Evolutionary conservation across 2,888 invertebrate genomes (phyloP), one percentile per base, ranked within the genome.

Genomic region (Chrysolina americana): DNA sequence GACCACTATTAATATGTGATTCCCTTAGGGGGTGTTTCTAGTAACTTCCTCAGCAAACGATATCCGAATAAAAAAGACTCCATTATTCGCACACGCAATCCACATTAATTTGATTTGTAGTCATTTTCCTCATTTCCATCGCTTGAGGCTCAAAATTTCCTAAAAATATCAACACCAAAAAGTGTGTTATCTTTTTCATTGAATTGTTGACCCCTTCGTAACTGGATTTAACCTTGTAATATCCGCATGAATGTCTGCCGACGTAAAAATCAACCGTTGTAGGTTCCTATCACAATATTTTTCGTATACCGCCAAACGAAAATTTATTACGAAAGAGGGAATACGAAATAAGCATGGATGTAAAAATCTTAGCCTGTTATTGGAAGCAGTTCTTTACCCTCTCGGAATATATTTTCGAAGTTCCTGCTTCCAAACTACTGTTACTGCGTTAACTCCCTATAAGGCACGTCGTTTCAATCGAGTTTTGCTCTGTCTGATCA

Each of bases 301-400:
- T 15, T 15, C 23, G 59, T 59, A 59, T n/a, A 50, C 36, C 59
- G n/a, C 9, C 59, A 59, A 66, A 50, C 28, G 50, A 17, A 66
- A 50, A 66, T 66, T 66, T 66, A 66, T 66, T 41, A 66, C 23
- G 50, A 47, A 23, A 23, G 65, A 65, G 65, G 36, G 66, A 66
- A 66, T 66, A 66, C 28, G 66, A 66, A 66, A 66, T 48, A 66
- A 66, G 66, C 50, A 36, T 23, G 66, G 36, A 66, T 36, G 50
- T 53, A 48, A 66, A 66, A 66, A 53, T 36, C 41, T 66, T 28
- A 5, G 23, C 50, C 50, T 59, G 59, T 59, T 59, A 59, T 59
- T 59, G 66, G 50, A 21, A 50, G 50, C 66, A 50, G 66, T 19
- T 41, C 23, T 50, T 48, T 66, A 50, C 50, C 36, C 66, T 66